A percentile compares a stretch with the other conserved stretches of the same genome.
Evolutionary conservation across 2,113 vertebrate genomes (phyloP).

Genomic region (Eupsittula cactorum): DNA sequence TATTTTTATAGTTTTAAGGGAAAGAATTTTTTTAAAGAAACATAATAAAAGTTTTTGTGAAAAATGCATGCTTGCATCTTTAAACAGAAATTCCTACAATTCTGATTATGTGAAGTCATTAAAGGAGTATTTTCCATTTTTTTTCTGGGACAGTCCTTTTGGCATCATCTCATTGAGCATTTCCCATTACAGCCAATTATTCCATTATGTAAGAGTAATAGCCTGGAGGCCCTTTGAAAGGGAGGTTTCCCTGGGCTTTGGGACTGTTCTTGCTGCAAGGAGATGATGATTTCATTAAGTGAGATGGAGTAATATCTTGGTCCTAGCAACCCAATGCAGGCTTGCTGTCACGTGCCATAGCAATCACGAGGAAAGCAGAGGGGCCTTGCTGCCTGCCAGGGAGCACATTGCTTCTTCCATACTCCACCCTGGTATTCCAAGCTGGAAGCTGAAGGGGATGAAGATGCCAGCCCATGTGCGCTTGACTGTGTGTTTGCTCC

Average conservation of each 20-base stretch:
- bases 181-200: background rate
- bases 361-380: background rate
- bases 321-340: background rate
- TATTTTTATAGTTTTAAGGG: background rate
- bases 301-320: background rate
- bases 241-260: background rate
- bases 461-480: background rate
- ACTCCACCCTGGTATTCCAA: background rate
- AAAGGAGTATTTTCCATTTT: background rate
- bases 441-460: background rate
- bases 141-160: background rate
- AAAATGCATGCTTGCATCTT: background rate
- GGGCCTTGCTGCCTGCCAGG: background rate
- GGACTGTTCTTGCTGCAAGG: background rate
- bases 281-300: background rate
- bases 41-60: background rate
- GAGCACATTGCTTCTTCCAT: rapidly evolving
- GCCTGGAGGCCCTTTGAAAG: background rate
- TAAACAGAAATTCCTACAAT: background rate
- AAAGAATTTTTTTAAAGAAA: background rate
- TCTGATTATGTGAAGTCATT: background rate
- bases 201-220: background rate
- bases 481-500: background rate
- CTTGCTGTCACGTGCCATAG: rapidly evolving
- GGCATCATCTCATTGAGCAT: background rate